Percentiles rank a stretch among this genome's conserved stretches.
phyloP scores from a whole-genome alignment of 2,113 vertebrate genomes.

The Puntigrus tetrazona region DNA sequence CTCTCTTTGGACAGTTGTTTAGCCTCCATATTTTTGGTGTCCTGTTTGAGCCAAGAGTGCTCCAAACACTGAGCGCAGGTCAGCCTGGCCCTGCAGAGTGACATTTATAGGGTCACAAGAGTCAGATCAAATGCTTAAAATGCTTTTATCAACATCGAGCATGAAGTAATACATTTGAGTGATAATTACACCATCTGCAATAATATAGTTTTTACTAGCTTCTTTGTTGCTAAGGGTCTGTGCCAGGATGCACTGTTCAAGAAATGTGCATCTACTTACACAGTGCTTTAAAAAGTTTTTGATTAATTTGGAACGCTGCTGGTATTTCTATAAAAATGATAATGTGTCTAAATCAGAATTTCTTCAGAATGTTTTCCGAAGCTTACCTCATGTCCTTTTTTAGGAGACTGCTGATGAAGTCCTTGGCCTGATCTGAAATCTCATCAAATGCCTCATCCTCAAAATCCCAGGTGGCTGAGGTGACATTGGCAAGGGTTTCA shows the following conservation, averaged over 20 bases:
- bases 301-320: background rate
- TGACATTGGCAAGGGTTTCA: conserved; percentile 87
- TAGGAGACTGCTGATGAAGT: conserved; percentile 85
- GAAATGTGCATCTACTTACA: background rate
- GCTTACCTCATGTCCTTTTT: conserved; percentile 88
- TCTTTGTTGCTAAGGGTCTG: background rate
- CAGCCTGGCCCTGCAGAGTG: conserved; percentile 77
- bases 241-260: background rate
- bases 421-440: conserved; percentile 87
- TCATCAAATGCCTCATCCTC: conserved; percentile 91
- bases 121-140: background rate
- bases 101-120: background rate
- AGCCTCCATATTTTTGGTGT: conserved; percentile 96
- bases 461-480: conserved; percentile 89
- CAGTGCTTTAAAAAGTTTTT: background rate
- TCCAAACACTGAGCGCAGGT: conserved; percentile 89
- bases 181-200: background rate
- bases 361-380: background rate
- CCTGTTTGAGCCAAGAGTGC: conserved; percentile 95
- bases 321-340: background rate
- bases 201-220: background rate
- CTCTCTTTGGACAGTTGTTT: conserved; percentile 98
- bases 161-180: background rate
- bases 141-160: background rate
- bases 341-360: background rate